A percentile compares a stretch with the other conserved stretches of the same genome.
phyloP scores from a whole-genome alignment of 2,888 invertebrate genomes.

The Pachymerium ferrugineum region DNA sequence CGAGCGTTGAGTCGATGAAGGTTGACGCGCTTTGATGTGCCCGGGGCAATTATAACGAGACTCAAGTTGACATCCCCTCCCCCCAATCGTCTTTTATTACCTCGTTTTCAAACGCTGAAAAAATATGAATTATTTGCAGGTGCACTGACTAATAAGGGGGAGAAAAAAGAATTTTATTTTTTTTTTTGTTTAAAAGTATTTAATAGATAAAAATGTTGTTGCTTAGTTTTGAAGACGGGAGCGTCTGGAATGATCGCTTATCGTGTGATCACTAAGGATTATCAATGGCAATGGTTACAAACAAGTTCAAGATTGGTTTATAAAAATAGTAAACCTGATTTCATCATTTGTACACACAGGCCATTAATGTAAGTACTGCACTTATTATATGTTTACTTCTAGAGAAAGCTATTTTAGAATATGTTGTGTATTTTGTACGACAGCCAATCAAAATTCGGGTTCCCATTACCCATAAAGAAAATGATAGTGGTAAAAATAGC shows the following conservation, averaged over 20 bases:
- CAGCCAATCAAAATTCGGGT: too few species aligned
- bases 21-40: neutral
- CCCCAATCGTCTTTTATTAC: conserved; percentile 5
- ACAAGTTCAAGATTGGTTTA: conserved; percentile 94
- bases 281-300: conserved; percentile 97
- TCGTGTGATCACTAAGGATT: conserved; percentile 89
- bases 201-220: too few species aligned
- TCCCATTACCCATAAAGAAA: too few species aligned
- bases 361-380: conserved; percentile 80
- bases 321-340: conserved; percentile 99
- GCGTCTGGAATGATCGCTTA: conserved; percentile 99
- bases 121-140: conserved; percentile 15
- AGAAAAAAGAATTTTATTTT: neutral
- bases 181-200: too few species aligned
- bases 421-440: too few species aligned
- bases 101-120: neutral
- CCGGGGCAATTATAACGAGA: neutral
- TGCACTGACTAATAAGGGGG: conserved; percentile 4
- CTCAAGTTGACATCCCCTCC: neutral
- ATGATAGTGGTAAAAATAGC: too few species aligned
- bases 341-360: conserved; percentile 96
- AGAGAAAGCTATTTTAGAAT: neutral
- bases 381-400: neutral
- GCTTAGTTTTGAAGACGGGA: conserved; percentile 91
- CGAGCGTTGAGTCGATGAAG: neutral